phyloP scores from a whole-genome alignment of 2,888 invertebrate species.

The Drosophila setosimentum region DNA sequence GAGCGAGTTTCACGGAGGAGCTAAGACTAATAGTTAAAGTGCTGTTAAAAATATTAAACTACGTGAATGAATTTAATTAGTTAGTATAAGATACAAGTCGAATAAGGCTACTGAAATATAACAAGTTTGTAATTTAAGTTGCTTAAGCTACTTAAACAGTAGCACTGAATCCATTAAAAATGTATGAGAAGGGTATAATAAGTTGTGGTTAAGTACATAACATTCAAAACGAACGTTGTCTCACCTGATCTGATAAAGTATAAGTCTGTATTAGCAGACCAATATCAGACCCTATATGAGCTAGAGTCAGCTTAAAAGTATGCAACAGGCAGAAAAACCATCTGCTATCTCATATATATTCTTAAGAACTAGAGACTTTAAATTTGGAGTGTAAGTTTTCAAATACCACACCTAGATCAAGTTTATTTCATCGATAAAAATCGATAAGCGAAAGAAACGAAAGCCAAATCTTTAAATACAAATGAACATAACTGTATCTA shows the following conservation, averaged over 20 bases:
- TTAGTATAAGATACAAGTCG: not conserved
- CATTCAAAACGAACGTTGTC: not conserved
- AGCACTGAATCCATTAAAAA: not conserved
- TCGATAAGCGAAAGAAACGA: not conserved
- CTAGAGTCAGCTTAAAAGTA: too few species aligned
- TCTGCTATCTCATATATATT: not conserved
- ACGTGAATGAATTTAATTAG: not conserved
- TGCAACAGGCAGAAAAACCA: not conserved
- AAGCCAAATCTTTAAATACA: not conserved
- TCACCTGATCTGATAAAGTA: not conserved
- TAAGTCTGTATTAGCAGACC: too few species aligned
- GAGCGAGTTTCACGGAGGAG: not conserved
- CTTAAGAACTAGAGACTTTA: not conserved
- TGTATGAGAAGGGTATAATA: not conserved
- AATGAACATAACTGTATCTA: not conserved
- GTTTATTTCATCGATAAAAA: not conserved
- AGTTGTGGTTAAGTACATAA: not conserved
- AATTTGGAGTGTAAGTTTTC: not conserved
- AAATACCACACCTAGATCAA: not conserved
- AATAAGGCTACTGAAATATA: not conserved
- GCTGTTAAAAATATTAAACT: not conserved
- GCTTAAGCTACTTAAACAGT: slow-evolving; percentile 20
- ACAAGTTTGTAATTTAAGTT: slow-evolving; percentile 44
- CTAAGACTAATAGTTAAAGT: not conserved
- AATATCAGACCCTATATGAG: too few species aligned